phyloP scores from a whole-genome alignment of 2,888 invertebrate species.

The Heliothis peltigera region DNA sequence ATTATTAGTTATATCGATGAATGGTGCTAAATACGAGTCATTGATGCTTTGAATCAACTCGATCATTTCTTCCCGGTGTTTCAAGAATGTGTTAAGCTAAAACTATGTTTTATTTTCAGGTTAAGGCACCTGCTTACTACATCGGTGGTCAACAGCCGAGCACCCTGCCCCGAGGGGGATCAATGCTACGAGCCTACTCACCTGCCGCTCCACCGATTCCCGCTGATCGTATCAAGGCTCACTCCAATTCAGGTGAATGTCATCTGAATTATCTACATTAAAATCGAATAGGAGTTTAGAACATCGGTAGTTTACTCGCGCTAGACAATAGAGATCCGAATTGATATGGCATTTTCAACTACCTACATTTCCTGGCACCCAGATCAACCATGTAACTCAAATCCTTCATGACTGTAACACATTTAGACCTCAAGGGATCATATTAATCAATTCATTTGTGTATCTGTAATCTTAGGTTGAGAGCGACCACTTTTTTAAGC shows the following conservation, averaged over 20 bases:
- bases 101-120: conserved; percentile 64
- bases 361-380: conserved; percentile 16
- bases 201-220: conserved; percentile 90
- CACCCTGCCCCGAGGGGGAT: conserved; percentile 92
- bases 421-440: too few relatives aligned
- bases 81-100: background rate
- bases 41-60: conserved; percentile 14
- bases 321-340: conserved; percentile 41
- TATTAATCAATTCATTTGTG: too few relatives aligned
- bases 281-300: conserved; percentile 14
- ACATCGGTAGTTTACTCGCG: conserved; percentile 30
- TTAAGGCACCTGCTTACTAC: conserved; percentile 92
- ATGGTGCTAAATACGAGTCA: conserved; percentile 11
- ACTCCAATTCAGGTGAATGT: conserved; percentile 79
- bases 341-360: conserved; percentile 37
- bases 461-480: background rate
- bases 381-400: background rate
- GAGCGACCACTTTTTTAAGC: background rate
- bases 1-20: conserved; percentile 6
- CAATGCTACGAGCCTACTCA: conserved; percentile 92
- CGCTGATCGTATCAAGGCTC: conserved; percentile 89
- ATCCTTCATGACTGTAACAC: background rate
- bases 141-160: conserved; percentile 91
- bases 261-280: conserved; percentile 18
- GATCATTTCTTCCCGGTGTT: conserved; percentile 13